phyloP scores from a whole-genome alignment of 2,113 vertebrate species.

The Vidua macroura region DNA sequence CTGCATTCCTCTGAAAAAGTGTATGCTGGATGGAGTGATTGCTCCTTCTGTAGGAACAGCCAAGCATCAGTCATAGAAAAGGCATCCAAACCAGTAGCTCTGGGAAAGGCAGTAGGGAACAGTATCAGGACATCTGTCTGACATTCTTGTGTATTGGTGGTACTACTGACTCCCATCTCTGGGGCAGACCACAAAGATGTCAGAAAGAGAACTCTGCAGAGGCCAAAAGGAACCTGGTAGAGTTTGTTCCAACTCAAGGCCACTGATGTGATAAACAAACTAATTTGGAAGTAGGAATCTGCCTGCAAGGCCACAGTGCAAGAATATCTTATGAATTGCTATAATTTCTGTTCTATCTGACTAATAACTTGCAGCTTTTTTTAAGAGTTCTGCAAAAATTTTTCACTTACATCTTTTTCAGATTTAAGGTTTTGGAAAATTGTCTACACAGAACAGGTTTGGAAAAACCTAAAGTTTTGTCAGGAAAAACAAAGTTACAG shows the following conservation, averaged over 20 bases:
- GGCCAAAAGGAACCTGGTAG: background rate
- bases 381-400: background rate
- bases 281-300: background rate
- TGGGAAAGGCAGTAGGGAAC: background rate
- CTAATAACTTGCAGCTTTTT: background rate
- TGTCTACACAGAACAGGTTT: background rate
- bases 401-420: background rate
- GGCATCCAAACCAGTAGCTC: background rate
- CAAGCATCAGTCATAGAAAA: background rate
- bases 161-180: background rate
- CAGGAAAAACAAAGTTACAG: background rate
- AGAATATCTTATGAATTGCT: background rate
- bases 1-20: background rate
- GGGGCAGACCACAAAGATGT: background rate
- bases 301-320: background rate
- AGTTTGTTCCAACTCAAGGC: background rate
- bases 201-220: background rate
- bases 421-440: background rate
- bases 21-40: background rate
- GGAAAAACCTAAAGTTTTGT: background rate
- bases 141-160: background rate
- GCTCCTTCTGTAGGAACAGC: background rate
- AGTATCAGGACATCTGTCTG: background rate
- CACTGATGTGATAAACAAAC: background rate
- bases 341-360: background rate